A percentile compares a stretch with the other conserved stretches of the same genome.
phyloP scores from a whole-genome alignment of 2,113 vertebrate species.

The Ceratotherium simum region DNA sequence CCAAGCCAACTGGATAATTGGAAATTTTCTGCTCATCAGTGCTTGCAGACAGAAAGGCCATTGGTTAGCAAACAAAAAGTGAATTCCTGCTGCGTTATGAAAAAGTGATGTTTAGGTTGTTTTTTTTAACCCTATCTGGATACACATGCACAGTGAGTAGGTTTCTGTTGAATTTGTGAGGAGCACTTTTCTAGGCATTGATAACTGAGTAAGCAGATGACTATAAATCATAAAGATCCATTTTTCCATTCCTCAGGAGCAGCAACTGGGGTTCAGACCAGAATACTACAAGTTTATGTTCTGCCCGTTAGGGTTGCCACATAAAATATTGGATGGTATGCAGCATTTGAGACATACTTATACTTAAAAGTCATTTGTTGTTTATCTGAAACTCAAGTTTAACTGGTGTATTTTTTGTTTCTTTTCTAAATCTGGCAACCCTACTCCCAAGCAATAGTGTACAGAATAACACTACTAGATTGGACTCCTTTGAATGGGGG shows the following conservation, averaged over 20 bases:
- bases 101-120: not conserved
- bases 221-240: constrained; percentile 15
- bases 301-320: not conserved
- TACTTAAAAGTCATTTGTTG: not conserved
- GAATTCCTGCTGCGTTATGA: not conserved
- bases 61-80: not conserved
- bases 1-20: not conserved
- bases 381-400: constrained; percentile 6
- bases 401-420: not conserved
- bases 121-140: not conserved
- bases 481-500: not conserved
- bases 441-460: not conserved
- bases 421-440: not conserved
- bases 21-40: not conserved
- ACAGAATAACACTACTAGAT: not conserved
- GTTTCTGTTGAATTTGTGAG: not conserved
- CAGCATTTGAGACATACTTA: not conserved
- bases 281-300: not conserved
- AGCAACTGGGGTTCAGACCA: not conserved
- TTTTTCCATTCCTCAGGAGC: not conserved
- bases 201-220: not conserved
- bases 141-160: not conserved
- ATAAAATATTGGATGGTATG: not conserved
- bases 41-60: not conserved
- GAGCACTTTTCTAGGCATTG: not conserved